Conservation (phyloP, 2,888 invertebrate species). For the Willowsia nigromaculata region DNA sequence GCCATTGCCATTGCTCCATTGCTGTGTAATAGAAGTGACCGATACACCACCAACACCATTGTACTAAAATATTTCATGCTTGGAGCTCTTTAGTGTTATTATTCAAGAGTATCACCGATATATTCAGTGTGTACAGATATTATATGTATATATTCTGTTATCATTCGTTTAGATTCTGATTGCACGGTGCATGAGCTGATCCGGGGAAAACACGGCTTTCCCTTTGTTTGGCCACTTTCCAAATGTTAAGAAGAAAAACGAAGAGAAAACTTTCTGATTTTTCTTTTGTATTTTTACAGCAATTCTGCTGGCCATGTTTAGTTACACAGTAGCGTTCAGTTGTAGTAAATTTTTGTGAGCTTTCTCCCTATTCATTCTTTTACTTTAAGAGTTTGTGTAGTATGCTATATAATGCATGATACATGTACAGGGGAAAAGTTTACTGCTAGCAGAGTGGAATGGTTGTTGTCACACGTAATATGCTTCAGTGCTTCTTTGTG, state of each 20-base stretch:
- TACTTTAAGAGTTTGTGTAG: neutral
- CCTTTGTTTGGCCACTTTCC: constrained; percentile 65
- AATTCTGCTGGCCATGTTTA: constrained; percentile 27
- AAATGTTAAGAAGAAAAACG: constrained; percentile 43
- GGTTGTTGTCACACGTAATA: constrained; percentile 56
- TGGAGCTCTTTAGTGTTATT: neutral
- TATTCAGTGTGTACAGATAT: neutral
- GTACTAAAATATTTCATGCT: neutral
- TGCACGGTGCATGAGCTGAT: constrained; percentile 57
- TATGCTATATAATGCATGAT: constrained; percentile 27
- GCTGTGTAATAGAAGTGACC: neutral
- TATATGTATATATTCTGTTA: constrained; percentile 36
- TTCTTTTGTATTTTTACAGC: constrained; percentile 44
- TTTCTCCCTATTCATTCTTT: neutral
- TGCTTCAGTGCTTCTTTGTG: constrained; percentile 33
- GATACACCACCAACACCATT: neutral
- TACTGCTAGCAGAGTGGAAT: neutral
- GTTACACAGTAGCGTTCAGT: neutral
- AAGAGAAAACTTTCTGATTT: constrained; percentile 40
- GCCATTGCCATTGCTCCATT: constrained; percentile 40
- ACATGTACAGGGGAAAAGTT: constrained; percentile 31
- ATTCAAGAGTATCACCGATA: neutral
- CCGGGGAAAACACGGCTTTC: constrained; percentile 60
- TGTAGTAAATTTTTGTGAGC: neutral
- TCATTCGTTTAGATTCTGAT: constrained; percentile 34